Base-by-base conservation (phyloP, 2,888 invertebrate genomes). In the Cheiracanthium punctorium region DNA sequence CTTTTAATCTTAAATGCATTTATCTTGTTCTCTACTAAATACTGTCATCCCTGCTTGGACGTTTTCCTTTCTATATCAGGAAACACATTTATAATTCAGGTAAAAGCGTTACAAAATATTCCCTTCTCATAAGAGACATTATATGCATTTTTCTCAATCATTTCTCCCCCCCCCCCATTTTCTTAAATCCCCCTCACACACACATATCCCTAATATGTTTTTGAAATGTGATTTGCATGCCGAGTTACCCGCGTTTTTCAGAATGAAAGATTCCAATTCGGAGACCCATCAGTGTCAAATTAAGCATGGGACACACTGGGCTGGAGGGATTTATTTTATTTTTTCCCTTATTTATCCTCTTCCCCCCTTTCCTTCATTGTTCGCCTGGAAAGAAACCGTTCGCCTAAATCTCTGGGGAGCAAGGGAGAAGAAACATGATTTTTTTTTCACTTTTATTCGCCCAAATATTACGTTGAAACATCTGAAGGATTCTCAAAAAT, bases 191-290 rank as follows among this genome's bases (percentile, higher is more conserved):
- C 17, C 17, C 48, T 37, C 37, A 12, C 5, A n/a, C n/a, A n/a
- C n/a, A n/a, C 37, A 48, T 17, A 12, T 17, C 48, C 48, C 17
- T 48, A 48, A 48, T 48, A 48, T 48, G 48, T 48, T 48, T 48
- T 48, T 48, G 48, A 48, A 48, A 48, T 48, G n/a, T 48, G 48
- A 48, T 48, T 48, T 48, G 48, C 48, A 48, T 48, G 48, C 48
- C 48, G 14, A 17, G 48, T 48, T 48, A 17, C 48, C 48, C 48
- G n/a, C 5, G 17, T n/a, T 48, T n/a, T 17, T 48, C n/a, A 48
- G 2, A n/a, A 17, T 17, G 48, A n/a, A 48, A 48, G 48, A 48
- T 12, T 48, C 48, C 17, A 48, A 48, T 48, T n/a, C 48, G 17
- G 48, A 37, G 48, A 48, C 48, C 48, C 48, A 48, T 48, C 48